These are phyloP conservation scores for Poecilia velifera DNA, from an alignment of 2,797 vertebrate species.

Conservation along the genomic window DNA sequence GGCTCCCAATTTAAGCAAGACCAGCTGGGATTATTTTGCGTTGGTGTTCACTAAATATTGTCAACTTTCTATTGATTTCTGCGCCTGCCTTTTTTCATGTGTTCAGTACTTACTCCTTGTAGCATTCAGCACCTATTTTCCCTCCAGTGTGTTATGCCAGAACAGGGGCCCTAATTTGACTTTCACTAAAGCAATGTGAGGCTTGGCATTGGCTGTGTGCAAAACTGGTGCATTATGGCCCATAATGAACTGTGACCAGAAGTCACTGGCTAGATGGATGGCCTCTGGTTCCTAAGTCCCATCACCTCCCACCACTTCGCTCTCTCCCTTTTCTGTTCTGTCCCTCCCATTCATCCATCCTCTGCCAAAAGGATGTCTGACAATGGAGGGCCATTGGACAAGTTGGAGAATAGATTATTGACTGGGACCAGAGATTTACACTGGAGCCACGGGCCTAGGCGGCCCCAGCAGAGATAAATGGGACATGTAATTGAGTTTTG, in stretches of 20 bases:
- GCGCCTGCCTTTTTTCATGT: not conserved
- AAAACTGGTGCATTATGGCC: conserved; percentile 64
- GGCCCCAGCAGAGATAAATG: conserved; percentile 79
- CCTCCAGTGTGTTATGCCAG: not conserved
- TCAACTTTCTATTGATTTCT: not conserved
- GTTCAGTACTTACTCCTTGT: not conserved
- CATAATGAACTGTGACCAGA: conserved; percentile 79
- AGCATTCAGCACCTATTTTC: not conserved
- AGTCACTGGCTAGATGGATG: conserved; percentile 78
- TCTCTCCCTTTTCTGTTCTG: conserved; percentile 56
- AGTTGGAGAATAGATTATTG: conserved; percentile 82
- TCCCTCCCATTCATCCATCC: conserved; percentile 59
- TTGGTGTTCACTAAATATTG: not conserved
- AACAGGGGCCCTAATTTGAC: conserved; percentile 39
- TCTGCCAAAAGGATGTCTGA: conserved; percentile 73
- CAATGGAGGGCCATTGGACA: conserved; percentile 75
- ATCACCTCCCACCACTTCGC: conserved; percentile 69
- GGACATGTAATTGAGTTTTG: conserved; percentile 85
- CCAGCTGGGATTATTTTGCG: not conserved
- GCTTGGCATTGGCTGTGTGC: conserved; percentile 44
- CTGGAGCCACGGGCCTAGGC: conserved; percentile 72
- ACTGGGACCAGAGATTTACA: conserved; percentile 82
- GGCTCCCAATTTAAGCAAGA: not conserved
- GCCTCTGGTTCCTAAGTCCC: conserved; percentile 61
- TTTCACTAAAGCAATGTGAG: conserved; percentile 35